Evolutionary conservation across 2,797 vertebrate genomes (phyloP).

Genomic region (Staurois parvus): DNA sequence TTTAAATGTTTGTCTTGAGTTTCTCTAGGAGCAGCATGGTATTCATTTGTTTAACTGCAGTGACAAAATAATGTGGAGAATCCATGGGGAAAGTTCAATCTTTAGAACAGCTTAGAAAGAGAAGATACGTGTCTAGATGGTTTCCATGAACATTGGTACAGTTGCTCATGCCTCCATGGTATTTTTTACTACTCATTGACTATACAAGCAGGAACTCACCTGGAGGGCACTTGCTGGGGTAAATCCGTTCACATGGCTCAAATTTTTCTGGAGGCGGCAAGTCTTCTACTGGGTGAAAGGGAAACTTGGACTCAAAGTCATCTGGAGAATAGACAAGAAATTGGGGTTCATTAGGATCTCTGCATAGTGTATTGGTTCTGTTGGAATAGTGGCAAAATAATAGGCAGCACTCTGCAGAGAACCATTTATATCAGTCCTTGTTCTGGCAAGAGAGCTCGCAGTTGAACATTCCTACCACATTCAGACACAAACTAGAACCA

Average conservation of each 20-base stretch:
- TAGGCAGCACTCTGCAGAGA: not conserved
- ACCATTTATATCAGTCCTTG: not conserved
- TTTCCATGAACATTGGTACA: not conserved
- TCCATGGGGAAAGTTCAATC: not conserved
- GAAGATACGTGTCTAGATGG: not conserved
- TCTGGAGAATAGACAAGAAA: slow-evolving; percentile 72
- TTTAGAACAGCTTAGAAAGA: not conserved
- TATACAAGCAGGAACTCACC: slow-evolving; percentile 75
- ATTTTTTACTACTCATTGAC: too few relatives aligned
- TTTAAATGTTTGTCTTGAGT: not conserved
- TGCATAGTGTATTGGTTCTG: not conserved
- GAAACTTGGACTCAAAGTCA: slow-evolving; percentile 98
- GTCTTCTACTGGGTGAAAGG: slow-evolving; percentile 94
- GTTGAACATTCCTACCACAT: too few relatives aligned
- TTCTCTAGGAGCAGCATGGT: too few relatives aligned
- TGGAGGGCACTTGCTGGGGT: slow-evolving; percentile 92
- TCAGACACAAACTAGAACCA: slow-evolving; percentile 49
- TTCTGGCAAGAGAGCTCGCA: slow-evolving; percentile 54
- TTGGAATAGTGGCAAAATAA: not conserved
- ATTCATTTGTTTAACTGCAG: not conserved
- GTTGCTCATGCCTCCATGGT: too few relatives aligned
- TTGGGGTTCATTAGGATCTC: not conserved
- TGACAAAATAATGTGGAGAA: not conserved
- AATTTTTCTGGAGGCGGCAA: slow-evolving; percentile 94
- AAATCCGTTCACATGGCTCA: slow-evolving; percentile 88